phyloP scores from a whole-genome alignment of 1,140 invertebrate genomes.

The Drosophila virilis region DNA sequence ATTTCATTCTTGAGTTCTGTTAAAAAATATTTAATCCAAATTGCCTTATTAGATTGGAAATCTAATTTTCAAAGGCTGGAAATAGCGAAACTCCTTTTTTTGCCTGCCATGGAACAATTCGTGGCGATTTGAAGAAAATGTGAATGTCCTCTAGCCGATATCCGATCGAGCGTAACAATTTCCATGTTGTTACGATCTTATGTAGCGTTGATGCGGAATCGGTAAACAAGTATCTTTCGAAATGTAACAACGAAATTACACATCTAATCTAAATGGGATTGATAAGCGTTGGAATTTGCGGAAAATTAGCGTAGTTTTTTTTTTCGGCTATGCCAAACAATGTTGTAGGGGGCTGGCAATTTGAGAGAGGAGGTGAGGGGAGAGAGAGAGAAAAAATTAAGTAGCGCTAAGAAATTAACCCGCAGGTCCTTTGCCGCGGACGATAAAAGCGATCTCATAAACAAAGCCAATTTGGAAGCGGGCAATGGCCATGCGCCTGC shows the following conservation, averaged over 20 bases:
- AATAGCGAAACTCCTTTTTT: not conserved
- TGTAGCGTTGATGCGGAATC: not conserved
- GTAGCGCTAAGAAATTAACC: conserved; percentile 79
- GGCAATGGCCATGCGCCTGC: conserved; percentile 25
- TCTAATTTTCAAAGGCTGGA: not conserved
- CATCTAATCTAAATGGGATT: conserved; percentile 40
- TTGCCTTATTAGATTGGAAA: no score
- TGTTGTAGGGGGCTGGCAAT: not conserved
- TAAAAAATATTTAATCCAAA: no score
- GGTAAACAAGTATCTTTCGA: conserved; percentile 1
- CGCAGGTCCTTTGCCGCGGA: conserved; percentile 62
- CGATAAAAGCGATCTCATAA: conserved; percentile 77
- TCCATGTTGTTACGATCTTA: conserved; percentile 9
- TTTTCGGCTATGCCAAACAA: not conserved
- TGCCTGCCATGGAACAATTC: conserved; percentile 8
- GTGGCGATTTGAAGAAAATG: conserved; percentile 40
- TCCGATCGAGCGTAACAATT: conserved; percentile 32
- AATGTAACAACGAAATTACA: not conserved
- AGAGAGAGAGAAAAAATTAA: conserved; percentile 50
- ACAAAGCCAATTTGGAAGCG: conserved; percentile 78
- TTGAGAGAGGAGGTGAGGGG: not conserved
- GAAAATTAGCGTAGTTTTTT: conserved; percentile 20
- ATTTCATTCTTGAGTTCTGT: no score
- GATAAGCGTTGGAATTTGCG: conserved; percentile 44
- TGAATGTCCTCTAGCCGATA: conserved; percentile 36